Base-by-base conservation (phyloP, 2,888 invertebrate species). In the Apeira syringaria region DNA sequence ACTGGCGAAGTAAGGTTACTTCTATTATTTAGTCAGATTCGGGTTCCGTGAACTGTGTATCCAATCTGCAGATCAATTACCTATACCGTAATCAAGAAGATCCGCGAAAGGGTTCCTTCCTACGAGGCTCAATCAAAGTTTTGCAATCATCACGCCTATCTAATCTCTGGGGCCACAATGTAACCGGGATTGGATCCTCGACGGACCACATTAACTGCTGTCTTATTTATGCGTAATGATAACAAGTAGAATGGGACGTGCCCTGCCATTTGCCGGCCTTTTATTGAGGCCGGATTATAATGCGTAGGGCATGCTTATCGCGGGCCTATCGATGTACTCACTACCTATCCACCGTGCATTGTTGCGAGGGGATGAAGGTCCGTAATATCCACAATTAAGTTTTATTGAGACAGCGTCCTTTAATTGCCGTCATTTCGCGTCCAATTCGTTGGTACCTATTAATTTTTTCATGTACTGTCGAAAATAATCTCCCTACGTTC, bases 71-170 rank as follows among this genome's bases (percentile, higher is more conserved):
- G 63, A 61, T 73, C 80, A 81, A 81, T 84, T 80, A 81, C 74
- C 64, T 69, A 70, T 65, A 68, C 68, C 61, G 71, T 78, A 81
- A 84, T 82, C 72, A 80, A 77, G 74, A 68, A 74, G 71, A 75
- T 73, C 70, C 74, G 68, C 69, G 70, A 80, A 85, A 81, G 82
- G 82, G 78, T 81, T 76, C 68, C 70, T 68, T 69, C 68, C 70
- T 68, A 68, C 69, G 70, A 66, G 64, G 72, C 80, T 85, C 85
- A 87, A 85, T 87, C 86, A 87, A 87, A 87, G 74, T 87, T 87
- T 82, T 64, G 75, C 79, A 85, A 87, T 87, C 84, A 87, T 82
- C 80, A 80, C 78, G 78, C 75, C 78, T 79, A 80, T 80, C 81
- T 82, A 80, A 82, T 85, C 83, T 83, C 80, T 57, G 50, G 77